Conservation (phyloP, 2,888 invertebrate species). For the Ischnus inquisitorius region DNA sequence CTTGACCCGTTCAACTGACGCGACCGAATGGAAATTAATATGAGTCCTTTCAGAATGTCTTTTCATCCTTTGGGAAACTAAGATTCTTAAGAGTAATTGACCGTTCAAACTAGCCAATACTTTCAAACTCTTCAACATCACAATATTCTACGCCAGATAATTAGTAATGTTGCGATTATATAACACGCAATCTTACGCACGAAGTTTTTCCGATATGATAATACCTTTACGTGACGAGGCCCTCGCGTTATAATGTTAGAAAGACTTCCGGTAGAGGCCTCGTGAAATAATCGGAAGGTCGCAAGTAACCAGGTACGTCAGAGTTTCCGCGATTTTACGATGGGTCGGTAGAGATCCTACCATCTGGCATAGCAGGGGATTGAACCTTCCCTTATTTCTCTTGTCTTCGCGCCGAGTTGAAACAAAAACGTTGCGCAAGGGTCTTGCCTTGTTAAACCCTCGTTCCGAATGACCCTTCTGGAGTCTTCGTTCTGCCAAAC, state of each 20-base stretch:
- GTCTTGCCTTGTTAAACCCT: conserved; percentile 56
- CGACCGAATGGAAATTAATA: too few species aligned
- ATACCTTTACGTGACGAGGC: too few species aligned
- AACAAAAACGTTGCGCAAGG: conserved; percentile 56
- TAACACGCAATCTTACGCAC: neutral
- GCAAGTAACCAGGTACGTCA: too few species aligned
- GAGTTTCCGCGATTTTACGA: neutral
- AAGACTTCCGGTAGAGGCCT: too few species aligned
- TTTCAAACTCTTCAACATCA: too few species aligned
- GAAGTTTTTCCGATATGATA: neutral
- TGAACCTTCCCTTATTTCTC: conserved; percentile 16
- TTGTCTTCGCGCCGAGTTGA: conserved; percentile 59
- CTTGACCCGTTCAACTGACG: too few species aligned
- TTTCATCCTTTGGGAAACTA: too few species aligned
- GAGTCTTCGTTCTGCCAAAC: conserved; percentile 39
- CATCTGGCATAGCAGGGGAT: conserved; percentile 43
- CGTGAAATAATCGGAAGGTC: too few species aligned
- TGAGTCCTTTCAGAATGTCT: too few species aligned
- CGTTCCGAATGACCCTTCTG: conserved; percentile 67
- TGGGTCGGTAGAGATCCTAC: conserved; percentile 30
- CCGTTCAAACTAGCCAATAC: too few species aligned
- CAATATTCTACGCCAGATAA: neutral
- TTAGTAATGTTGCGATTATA: neutral
- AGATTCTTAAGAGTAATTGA: too few species aligned
- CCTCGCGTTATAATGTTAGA: too few species aligned